Conservation (phyloP, 2,113 vertebrate species). For the Tychaedon coryphoeus region DNA sequence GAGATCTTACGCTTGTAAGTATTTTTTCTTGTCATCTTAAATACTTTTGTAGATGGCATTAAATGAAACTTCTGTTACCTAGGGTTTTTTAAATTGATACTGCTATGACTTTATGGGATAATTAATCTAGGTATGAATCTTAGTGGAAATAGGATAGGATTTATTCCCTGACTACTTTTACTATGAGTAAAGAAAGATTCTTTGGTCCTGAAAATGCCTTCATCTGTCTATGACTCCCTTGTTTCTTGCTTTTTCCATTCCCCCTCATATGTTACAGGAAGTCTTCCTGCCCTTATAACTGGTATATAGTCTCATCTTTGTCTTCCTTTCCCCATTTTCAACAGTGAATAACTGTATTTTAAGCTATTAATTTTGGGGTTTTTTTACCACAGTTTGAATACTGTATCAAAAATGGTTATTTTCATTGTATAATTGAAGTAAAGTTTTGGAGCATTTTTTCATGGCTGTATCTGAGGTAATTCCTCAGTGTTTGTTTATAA, state of each 20-base stretch:
- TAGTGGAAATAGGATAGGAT: not conserved
- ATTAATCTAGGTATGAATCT: not conserved
- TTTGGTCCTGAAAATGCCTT: not conserved
- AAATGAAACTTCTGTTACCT: not conserved
- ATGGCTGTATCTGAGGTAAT: not conserved
- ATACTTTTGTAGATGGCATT: not conserved
- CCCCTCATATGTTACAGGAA: not conserved
- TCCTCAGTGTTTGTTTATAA: not conserved
- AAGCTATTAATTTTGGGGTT: not conserved
- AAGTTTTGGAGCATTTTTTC: not conserved
- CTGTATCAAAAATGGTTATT: not conserved
- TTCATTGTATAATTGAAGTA: not conserved
- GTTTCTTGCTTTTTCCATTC: not conserved
- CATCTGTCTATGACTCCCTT: not conserved
- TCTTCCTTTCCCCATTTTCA: not conserved
- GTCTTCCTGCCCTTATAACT: not conserved
- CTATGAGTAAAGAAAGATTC: not conserved
- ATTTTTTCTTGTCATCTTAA: not conserved
- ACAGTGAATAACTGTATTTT: not conserved
- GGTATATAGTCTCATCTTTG: not conserved
- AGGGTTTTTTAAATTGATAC: not conserved
- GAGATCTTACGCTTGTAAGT: not conserved
- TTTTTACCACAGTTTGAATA: rapidly evolving
- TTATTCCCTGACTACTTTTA: not conserved
- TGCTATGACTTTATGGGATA: not conserved